Percentiles rank a stretch among this genome's conserved stretches.
Evolutionary conservation across 2,113 vertebrate species (phyloP).

Genomic region (Arvicanthis niloticus): DNA sequence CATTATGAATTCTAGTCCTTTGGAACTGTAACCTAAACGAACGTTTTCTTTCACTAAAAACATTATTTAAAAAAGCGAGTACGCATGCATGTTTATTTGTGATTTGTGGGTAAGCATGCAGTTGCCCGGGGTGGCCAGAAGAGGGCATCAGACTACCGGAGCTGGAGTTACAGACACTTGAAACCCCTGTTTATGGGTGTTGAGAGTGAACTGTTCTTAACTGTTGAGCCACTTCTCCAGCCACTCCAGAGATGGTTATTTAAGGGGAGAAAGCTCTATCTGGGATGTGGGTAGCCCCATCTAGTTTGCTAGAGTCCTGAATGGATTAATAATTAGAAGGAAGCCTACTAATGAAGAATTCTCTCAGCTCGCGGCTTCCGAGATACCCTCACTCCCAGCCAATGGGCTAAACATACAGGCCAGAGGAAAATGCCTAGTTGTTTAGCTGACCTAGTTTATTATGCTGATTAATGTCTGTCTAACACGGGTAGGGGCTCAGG

Average conservation of each 20-base stretch:
- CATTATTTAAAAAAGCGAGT: background rate
- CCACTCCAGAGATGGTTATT: background rate
- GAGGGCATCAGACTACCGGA: background rate
- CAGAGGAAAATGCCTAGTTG: background rate
- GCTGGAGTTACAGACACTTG: background rate
- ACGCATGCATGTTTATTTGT: too few relatives aligned
- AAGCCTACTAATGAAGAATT: background rate
- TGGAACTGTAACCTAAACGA: background rate
- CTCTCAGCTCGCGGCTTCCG: background rate
- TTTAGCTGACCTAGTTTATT: background rate
- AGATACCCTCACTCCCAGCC: background rate
- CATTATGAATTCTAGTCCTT: background rate
- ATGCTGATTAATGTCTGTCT: background rate
- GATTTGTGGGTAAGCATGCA: too few relatives aligned
- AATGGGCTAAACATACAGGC: background rate
- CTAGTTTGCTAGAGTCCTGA: background rate
- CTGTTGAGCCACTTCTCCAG: background rate
- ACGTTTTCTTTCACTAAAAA: background rate
- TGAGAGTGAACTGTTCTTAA: background rate
- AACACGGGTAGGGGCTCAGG: background rate
- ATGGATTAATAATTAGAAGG: background rate
- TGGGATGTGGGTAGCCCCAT: background rate
- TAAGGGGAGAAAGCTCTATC: background rate
- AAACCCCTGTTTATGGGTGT: background rate
- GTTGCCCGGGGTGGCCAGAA: background rate